A percentile compares a stretch with the other conserved stretches of the same genome.
Conservation (phyloP, 2,113 vertebrate genomes). For the Oncorhynchus clarkii region DNA sequence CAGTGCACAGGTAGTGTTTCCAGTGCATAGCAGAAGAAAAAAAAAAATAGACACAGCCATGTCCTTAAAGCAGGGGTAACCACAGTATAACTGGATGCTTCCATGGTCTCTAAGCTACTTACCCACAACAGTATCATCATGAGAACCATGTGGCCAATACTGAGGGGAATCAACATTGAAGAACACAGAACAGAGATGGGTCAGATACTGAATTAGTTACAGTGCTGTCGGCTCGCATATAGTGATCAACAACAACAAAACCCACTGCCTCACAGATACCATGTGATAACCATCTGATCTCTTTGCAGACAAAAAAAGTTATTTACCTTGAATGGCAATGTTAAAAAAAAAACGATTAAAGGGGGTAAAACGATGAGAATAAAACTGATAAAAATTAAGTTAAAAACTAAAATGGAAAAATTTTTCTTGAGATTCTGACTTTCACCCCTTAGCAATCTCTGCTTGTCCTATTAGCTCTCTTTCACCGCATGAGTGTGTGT, state of each 20-base stretch:
- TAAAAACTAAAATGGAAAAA: not conserved
- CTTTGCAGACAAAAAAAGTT: not conserved
- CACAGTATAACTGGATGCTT: not conserved
- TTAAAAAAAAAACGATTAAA: not conserved
- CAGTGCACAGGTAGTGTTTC: not conserved
- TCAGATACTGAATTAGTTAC: conserved; percentile 2
- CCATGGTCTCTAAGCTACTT: not conserved
- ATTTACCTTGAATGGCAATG: not conserved
- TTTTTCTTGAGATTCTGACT: not conserved
- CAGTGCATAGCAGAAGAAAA: not conserved
- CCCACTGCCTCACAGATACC: not conserved
- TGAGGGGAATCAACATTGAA: not conserved
- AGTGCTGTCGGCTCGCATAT: not conserved
- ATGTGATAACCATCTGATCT: not conserved
- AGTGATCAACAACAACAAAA: not conserved
- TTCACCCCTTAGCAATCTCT: not conserved
- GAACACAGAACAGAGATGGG: not conserved
- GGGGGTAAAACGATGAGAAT: not conserved
- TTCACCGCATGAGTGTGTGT: not conserved
- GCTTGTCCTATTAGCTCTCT: not conserved
- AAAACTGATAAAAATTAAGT: not conserved
- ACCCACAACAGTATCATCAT: not conserved
- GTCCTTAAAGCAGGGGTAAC: not conserved
- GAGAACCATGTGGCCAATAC: not conserved
- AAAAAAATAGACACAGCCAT: not conserved